Percentiles rank a stretch among this genome's conserved stretches.
Evolutionary conservation across 2,888 invertebrate genomes (phyloP).

Genomic region (Campoplex nolae): DNA sequence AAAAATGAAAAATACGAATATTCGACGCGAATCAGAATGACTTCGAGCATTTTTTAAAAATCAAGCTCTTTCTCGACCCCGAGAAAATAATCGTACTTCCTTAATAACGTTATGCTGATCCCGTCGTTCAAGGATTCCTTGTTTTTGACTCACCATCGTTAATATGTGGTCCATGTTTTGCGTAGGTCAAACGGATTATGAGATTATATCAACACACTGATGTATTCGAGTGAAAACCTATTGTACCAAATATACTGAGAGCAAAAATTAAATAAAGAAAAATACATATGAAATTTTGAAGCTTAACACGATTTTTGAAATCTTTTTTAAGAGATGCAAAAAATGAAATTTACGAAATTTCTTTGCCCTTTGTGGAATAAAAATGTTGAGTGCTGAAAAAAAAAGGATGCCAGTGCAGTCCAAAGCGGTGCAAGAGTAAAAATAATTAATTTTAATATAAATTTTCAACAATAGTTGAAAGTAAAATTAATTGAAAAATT

Average conservation of each 20-base stretch:
- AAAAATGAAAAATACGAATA: too few species aligned
- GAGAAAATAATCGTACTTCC: too few species aligned
- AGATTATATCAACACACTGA: conserved; percentile 41
- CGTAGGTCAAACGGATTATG: conserved; percentile 40
- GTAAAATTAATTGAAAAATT: background rate
- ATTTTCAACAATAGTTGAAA: background rate
- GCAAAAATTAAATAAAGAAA: conserved; percentile 36
- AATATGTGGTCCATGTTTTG: conserved; percentile 32
- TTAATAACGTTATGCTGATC: background rate
- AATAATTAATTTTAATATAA: background rate
- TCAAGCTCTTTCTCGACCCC: too few species aligned
- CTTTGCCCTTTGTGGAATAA: background rate
- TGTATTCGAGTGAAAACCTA: conserved; percentile 43
- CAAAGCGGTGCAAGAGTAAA: too few species aligned
- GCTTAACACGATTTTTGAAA: background rate
- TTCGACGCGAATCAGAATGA: too few species aligned
- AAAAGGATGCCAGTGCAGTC: too few species aligned
- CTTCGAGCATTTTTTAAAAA: too few species aligned
- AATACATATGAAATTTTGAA: conserved; percentile 24
- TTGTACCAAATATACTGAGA: conserved; percentile 29
- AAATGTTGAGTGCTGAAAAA: too few species aligned
- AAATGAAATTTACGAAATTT: too few species aligned
- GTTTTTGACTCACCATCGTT: conserved; percentile 48
- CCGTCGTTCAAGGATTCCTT: conserved; percentile 27
- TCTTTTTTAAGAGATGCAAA: background rate